Base-by-base conservation (phyloP, 2,888 invertebrate species). In the Amphipyra tragopoginis region DNA sequence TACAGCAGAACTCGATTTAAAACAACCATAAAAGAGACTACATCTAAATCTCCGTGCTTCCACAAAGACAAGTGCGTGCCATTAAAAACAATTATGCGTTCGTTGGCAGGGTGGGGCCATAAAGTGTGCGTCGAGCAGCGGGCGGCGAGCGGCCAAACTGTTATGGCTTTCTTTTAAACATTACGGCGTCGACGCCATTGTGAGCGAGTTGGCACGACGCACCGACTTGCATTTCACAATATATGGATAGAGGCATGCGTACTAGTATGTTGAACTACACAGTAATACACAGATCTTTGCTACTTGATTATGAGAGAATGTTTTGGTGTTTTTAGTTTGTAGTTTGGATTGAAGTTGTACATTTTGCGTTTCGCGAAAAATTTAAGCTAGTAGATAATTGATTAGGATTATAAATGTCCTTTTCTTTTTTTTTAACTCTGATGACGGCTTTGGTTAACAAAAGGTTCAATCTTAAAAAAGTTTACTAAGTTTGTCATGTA, bases 111-210 rank as follows among this genome's bases (percentile, higher is more conserved):
- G 51, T 48, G 49, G 36, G 60, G 64, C 57, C 71, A 77, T 77
- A 79, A 74, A 68, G 54, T 26, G 58, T 57, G 62, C 45, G 61
- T 43, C 45, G 60, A 15, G 38, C 56, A 42, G 43, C 34, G 14
- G 34, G 58, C 52, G 59, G 44, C 54, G 43, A 51, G 15, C 59
- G 33, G 71, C 74, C 77, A 77, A 77, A 77, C 57, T 68, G 68
- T 68, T 75, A 79, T 74, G 55, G 61, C 47, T 72, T 76, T 71
- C 77, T 79, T 77, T 77, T 71, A 79, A 71, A 60, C 62, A 71
- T 65, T 62, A 74, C 44, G 47, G 29, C 62, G 53, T 47, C 40
- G 47, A 11, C 63, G 64, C 43, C 40, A 43, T 51, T 57, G 67
- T 45, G 49, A 48, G 38, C 43, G 38, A 43, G 59, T 62, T 65